phyloP scores from a whole-genome alignment of 2,888 invertebrate genomes.

The Xiphydria camelus region DNA sequence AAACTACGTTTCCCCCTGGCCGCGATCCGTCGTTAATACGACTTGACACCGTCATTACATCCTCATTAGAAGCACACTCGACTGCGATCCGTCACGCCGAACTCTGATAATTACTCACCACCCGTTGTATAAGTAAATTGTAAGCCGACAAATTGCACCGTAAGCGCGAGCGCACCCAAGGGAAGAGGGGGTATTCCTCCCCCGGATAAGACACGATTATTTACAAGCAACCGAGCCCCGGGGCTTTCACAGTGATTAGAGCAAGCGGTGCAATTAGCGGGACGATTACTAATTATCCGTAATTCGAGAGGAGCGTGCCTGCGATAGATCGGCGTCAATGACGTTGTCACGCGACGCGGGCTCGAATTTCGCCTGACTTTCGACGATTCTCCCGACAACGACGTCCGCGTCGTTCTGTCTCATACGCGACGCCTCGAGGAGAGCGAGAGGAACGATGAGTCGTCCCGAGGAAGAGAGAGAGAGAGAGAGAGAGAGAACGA shows the following conservation, averaged over 20 bases:
- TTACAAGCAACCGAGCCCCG: constrained; percentile 16
- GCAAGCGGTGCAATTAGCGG: constrained; percentile 30
- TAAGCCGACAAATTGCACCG: background rate
- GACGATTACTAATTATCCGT: constrained; percentile 36
- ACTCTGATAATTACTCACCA: background rate
- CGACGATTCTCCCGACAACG: no score
- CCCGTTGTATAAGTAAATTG: constrained; percentile 1
- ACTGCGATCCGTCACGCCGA: no score
- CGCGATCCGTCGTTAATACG: no score
- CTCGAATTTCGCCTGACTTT: no score
- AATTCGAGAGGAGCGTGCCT: constrained; percentile 21
- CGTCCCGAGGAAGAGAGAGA: background rate
- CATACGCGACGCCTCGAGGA: constrained; percentile 14
- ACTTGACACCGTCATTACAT: no score
- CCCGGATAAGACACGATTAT: constrained; percentile 26
- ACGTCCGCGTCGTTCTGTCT: constrained; percentile 8
- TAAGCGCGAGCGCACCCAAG: no score
- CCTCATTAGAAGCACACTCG: no score
- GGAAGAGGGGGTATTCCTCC: no score
- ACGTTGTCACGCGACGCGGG: no score
- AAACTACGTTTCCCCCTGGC: no score
- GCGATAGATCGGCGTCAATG: no score
- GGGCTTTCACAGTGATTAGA: constrained; percentile 30
- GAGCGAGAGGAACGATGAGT: no score
- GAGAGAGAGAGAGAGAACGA: constrained; percentile 8